Base-by-base conservation (phyloP, 2,888 invertebrate genomes). In the Pycnomerus fuliginosus region DNA sequence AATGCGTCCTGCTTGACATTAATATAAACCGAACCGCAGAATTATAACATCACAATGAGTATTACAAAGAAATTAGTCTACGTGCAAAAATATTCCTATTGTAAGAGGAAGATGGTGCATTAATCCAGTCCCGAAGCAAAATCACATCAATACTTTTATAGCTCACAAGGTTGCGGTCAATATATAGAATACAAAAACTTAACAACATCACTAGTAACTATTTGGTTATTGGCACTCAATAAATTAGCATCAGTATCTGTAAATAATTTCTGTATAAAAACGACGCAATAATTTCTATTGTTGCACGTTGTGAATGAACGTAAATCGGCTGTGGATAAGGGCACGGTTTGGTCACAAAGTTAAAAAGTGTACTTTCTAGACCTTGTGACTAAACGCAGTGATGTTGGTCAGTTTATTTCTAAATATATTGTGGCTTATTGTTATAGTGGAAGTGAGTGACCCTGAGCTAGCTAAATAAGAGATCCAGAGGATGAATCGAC, bases 151-250 rank as follows among this genome's bases (percentile, higher is more conserved):
- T 25, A 25, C 27, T 27, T 25, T 20, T 10, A 11, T 12, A 33
- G n/a, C n/a, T n/a, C n/a, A n/a, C 24, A 23, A 20, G 28, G 42
- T 35, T 31, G 34, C 33, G 22, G 37, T 44, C 44, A 44, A 44
- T 44, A 46, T 41, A 44, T 48, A 48, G 36, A 48, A 45, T 44
- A 44, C 41, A 48, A 57, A 60, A 61, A 64, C 60, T 61, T 66
- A 63, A 65, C 62, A 58, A 65, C 62, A 58, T 61, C 61, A 63
- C 63, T 56, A 56, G 45, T 47, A 27, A 38, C 33, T 48, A 56
- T 58, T 60, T 63, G 67, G 69, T 69, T 69, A 68, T 71, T 71
- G 71, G 71, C 71, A 71, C 71, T 71, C 69, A 67, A 62, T 64
- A 63, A 62, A 56, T 59, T 58, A 50, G 41, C 52, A 25, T 4